Conservation (phyloP, 2,888 invertebrate species). For the Priocnemis perturbator region DNA sequence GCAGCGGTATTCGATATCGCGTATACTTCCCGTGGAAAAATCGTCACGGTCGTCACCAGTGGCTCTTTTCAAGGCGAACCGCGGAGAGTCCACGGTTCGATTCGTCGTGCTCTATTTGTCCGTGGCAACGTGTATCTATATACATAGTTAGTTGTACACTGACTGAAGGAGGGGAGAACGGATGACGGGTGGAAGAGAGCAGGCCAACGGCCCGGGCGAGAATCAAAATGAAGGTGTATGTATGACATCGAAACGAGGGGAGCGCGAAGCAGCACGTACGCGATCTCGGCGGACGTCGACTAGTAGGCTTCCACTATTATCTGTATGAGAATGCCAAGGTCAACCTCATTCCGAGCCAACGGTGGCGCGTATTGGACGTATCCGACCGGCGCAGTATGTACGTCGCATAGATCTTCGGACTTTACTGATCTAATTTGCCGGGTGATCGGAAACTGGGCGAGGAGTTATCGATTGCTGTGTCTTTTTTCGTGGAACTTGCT, state of each 20-base stretch:
- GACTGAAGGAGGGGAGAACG: constrained; percentile 10
- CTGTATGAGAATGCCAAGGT: constrained; percentile 68
- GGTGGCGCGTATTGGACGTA: constrained; percentile 29
- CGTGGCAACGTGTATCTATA: neutral
- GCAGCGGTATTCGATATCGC: too few relatives aligned
- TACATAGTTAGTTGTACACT: neutral
- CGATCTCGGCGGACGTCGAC: constrained; percentile 27
- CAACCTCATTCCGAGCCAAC: constrained; percentile 65
- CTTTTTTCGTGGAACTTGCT: too few relatives aligned
- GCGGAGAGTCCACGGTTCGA: constrained; percentile 12
- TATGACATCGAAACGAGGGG: constrained; percentile 41
- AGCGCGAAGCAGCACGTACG: constrained; percentile 33
- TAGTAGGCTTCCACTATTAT: constrained; percentile 56
- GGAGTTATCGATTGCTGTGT: too few relatives aligned
- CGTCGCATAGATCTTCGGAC: too few relatives aligned
- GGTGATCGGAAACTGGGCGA: too few relatives aligned
- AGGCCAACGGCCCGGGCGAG: constrained; percentile 25
- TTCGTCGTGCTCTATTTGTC: constrained; percentile 43
- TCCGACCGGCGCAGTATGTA: too few relatives aligned
- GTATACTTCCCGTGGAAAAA: constrained; percentile 23
- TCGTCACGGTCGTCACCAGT: constrained; percentile 41
- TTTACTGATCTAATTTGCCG: too few relatives aligned
- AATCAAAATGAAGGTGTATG: constrained; percentile 51
- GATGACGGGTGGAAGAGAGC: neutral
- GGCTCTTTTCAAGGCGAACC: constrained; percentile 29